A percentile compares a stretch with the other conserved stretches of the same genome.
These are phyloP conservation scores for Bombus cullumanus DNA, from an alignment of 1,140 invertebrate genomes.

Conservation along the genomic window DNA sequence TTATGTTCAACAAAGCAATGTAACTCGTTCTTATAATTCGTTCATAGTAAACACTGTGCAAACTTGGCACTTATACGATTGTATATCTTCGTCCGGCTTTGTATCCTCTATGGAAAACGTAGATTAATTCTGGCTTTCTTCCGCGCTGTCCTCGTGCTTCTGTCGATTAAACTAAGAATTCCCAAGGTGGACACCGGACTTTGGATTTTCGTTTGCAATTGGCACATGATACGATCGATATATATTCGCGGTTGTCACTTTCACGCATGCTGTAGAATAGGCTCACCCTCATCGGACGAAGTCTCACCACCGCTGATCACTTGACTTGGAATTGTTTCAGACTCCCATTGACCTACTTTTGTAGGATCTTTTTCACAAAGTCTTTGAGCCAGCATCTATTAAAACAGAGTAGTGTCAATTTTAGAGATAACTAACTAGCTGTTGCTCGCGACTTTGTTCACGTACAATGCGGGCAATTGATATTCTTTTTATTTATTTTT, in stretches of 20 bases:
- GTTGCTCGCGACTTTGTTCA: too few species aligned
- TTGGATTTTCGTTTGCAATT: slow-evolving; percentile 63
- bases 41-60: slow-evolving; percentile 71
- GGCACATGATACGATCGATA: slow-evolving; percentile 74
- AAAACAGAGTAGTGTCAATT: not conserved
- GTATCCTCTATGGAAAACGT: slow-evolving; percentile 31
- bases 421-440: not conserved
- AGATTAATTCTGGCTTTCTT: slow-evolving; percentile 34
- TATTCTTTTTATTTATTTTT: too few species aligned
- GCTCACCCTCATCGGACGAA: slow-evolving; percentile 80
- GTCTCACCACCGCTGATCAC: slow-evolving; percentile 77
- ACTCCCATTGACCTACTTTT: slow-evolving; percentile 87
- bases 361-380: slow-evolving; percentile 92
- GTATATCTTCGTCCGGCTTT: slow-evolving; percentile 57
- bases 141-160: slow-evolving; percentile 45
- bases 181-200: slow-evolving; percentile 56
- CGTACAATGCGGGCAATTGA: not conserved
- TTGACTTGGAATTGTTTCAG: slow-evolving; percentile 69
- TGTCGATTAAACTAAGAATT: slow-evolving; percentile 65
- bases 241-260: slow-evolving; percentile 51
- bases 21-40: slow-evolving; percentile 71
- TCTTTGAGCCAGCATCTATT: slow-evolving; percentile 90
- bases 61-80: slow-evolving; percentile 75
- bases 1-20: slow-evolving; percentile 78
- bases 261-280: slow-evolving; percentile 65